phyloP scores from a whole-genome alignment of 2,888 invertebrate genomes.

The Pristionchus mayeri region DNA sequence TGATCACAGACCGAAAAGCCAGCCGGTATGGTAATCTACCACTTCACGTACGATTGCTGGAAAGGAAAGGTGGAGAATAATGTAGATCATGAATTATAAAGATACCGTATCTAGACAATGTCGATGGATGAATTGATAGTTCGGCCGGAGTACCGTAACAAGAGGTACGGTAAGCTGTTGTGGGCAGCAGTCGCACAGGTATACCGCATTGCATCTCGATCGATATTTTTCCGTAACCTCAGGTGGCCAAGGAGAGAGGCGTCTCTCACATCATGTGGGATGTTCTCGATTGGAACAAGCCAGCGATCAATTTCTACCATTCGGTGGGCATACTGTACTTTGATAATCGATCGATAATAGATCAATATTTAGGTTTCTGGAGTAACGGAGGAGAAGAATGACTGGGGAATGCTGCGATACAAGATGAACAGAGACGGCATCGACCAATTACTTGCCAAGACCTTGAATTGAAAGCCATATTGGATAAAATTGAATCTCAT shows the following conservation, averaged over 20 bases:
- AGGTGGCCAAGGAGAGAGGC: conserved; percentile 55
- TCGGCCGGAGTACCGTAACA: conserved; percentile 81
- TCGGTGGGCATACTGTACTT: conserved; percentile 51
- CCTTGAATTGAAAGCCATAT: too few relatives aligned
- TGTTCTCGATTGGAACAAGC: conserved; percentile 87
- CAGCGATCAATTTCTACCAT: conserved; percentile 85
- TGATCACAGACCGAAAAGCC: background rate
- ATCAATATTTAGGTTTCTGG: too few relatives aligned
- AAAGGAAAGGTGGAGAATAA: conserved; percentile 81
- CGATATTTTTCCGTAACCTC: background rate
- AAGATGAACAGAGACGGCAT: conserved; percentile 5
- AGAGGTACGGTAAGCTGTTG: conserved; percentile 83
- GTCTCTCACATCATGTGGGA: conserved; percentile 84
- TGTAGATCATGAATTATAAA: background rate
- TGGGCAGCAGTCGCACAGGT: conserved; percentile 84
- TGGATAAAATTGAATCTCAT: too few relatives aligned
- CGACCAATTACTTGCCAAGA: background rate
- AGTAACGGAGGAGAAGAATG: background rate
- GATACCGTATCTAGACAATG: conserved; percentile 78
- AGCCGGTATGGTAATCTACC: conserved; percentile 82
- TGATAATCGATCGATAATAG: background rate
- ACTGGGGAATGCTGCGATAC: background rate
- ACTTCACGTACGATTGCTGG: conserved; percentile 89
- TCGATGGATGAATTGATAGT: conserved; percentile 91
- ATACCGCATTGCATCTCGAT: background rate